Percentiles rank a stretch among this genome's conserved stretches.
phyloP scores from a whole-genome alignment of 2,888 invertebrate species.

The Thera obeliscata region DNA sequence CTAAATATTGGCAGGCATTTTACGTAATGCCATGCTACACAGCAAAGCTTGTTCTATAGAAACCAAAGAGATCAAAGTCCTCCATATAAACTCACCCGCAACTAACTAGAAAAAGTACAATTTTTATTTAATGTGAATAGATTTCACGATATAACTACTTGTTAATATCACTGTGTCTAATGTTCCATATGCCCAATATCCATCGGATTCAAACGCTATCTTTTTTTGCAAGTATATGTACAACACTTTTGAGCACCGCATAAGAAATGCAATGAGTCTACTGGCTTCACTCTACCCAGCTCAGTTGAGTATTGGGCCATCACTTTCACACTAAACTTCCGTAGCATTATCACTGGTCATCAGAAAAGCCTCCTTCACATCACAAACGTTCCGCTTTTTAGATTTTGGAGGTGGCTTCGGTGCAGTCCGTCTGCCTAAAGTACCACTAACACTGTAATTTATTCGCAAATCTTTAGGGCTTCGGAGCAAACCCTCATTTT shows the following conservation, averaged over 20 bases:
- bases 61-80: not conserved
- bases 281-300: not conserved
- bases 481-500: slow-evolving; percentile 65
- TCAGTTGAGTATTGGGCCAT: not conserved
- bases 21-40: too few relatives aligned
- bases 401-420: slow-evolving; percentile 92
- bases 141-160: not conserved
- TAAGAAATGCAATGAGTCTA: not conserved
- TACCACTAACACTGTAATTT: slow-evolving; percentile 68
- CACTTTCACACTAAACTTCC: slow-evolving; percentile 86
- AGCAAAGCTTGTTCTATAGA: too few relatives aligned
- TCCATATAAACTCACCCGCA: not conserved
- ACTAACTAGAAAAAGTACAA: not conserved
- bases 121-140: not conserved
- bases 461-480: slow-evolving; percentile 61
- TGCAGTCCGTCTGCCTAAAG: slow-evolving; percentile 82
- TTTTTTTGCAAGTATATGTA: too few relatives aligned
- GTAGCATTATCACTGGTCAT: slow-evolving; percentile 94
- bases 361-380: slow-evolving; percentile 88
- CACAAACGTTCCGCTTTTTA: slow-evolving; percentile 88
- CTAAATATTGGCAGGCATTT: too few relatives aligned
- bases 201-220: not conserved
- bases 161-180: slow-evolving; percentile 2
- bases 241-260: too few relatives aligned
- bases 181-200: not conserved